Evolutionary conservation across 2,888 invertebrate species (phyloP).

Genomic region (Leptinotarsa juncta): DNA sequence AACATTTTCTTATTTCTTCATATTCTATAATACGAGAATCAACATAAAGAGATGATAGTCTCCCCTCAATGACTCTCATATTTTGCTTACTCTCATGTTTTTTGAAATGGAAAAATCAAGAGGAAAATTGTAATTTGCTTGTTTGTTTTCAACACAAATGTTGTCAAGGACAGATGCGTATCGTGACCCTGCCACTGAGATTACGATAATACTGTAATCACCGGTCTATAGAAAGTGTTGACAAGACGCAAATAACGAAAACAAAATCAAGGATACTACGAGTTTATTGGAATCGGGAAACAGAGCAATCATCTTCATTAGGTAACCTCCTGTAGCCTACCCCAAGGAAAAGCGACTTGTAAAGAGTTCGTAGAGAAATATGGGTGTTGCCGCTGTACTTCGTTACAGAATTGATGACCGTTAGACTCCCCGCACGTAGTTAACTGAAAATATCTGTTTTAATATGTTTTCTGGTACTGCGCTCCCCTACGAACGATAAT

Average conservation of each 20-base stretch:
- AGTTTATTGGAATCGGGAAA: neutral
- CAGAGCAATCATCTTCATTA: conserved; percentile 6
- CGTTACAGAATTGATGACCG: too few relatives aligned
- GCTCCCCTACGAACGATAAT: too few relatives aligned
- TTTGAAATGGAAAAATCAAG: too few relatives aligned
- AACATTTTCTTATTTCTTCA: too few relatives aligned
- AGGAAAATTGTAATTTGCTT: neutral
- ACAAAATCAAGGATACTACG: neutral
- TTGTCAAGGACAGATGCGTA: neutral
- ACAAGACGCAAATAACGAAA: neutral
- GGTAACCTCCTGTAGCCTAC: conserved; percentile 5
- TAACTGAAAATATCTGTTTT: too few relatives aligned
- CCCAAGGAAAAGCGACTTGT: conserved; percentile 8
- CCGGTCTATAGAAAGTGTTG: neutral
- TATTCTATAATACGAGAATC: too few relatives aligned
- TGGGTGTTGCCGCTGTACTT: too few relatives aligned
- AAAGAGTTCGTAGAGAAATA: neutral
- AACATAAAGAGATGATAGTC: too few relatives aligned
- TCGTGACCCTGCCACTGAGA: neutral
- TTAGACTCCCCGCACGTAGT: too few relatives aligned
- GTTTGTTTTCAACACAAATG: neutral
- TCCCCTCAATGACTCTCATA: too few relatives aligned
- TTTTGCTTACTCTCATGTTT: too few relatives aligned
- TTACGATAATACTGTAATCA: conserved; percentile 5
- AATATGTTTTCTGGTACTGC: too few relatives aligned